Evolutionary conservation across 2,797 vertebrate genomes (phyloP).

Genomic region (Melanotaenia maccullochi): DNA sequence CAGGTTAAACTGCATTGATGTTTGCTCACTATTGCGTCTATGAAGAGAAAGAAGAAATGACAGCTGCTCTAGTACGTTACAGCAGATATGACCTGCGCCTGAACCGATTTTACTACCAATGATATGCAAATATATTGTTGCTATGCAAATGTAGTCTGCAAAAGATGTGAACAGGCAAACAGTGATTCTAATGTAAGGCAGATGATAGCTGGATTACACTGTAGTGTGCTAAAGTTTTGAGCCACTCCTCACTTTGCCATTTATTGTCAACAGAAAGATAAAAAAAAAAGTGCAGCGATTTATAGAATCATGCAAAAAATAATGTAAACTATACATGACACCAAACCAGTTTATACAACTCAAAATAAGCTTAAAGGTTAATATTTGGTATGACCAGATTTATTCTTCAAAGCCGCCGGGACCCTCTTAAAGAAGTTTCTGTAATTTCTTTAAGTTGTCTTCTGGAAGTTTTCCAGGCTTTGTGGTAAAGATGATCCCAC

Average conservation of each 20-base stretch:
- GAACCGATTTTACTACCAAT: conserved; percentile 49
- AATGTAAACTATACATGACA: background rate
- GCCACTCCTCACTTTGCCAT: background rate
- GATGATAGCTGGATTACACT: conserved; percentile 26
- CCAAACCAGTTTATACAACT: background rate
- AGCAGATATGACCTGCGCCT: conserved; percentile 26
- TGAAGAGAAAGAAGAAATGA: conserved; percentile 6
- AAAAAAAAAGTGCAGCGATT: background rate
- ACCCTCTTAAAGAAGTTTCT: background rate
- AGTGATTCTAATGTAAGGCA: conserved; percentile 28
- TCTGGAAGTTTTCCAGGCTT: no score
- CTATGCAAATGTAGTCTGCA: conserved; percentile 61
- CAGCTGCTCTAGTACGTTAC: conserved; percentile 13
- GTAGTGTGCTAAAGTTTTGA: background rate
- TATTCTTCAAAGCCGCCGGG: background rate
- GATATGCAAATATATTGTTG: conserved; percentile 63
- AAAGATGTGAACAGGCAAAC: conserved; percentile 58
- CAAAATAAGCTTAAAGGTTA: background rate
- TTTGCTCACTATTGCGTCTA: conserved; percentile 14
- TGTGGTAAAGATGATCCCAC: no score
- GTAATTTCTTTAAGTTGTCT: background rate
- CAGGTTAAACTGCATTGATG: conserved; percentile 2
- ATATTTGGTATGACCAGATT: background rate
- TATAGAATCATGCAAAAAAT: background rate
- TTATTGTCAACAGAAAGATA: background rate